Evolutionary conservation across 2,888 invertebrate species (phyloP).

Genomic region (Aethes cnicana): DNA sequence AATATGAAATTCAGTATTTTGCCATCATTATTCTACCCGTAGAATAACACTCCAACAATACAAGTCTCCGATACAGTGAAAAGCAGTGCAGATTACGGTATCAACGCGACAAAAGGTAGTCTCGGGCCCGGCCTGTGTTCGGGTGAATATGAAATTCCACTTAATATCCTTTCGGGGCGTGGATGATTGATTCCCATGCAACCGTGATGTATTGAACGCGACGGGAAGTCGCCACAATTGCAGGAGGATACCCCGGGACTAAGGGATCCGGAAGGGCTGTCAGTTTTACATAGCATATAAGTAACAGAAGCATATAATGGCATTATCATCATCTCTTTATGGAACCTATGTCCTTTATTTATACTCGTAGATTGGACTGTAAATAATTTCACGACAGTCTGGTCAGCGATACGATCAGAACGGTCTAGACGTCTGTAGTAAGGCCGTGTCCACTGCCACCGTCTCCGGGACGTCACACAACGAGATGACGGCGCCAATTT

Average conservation of each 20-base stretch:
- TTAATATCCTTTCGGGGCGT: conserved; percentile 25
- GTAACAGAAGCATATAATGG: no score
- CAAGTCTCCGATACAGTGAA: background rate
- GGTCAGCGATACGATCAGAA: conserved; percentile 18
- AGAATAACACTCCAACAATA: background rate
- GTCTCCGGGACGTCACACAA: background rate
- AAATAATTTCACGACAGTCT: no score
- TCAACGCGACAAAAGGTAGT: conserved; percentile 24
- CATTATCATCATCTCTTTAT: no score
- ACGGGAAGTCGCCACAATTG: conserved; percentile 27
- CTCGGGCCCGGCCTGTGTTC: conserved; percentile 14
- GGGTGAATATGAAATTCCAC: conserved; percentile 32
- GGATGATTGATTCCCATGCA: conserved; percentile 36
- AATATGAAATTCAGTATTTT: background rate
- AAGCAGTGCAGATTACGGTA: conserved; percentile 18
- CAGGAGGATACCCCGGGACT: conserved; percentile 14
- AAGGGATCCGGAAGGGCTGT: conserved; percentile 2
- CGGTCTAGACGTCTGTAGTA: conserved; percentile 7
- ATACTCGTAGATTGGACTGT: no score
- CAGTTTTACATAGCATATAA: no score
- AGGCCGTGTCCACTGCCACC: no score
- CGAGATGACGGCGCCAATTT: background rate
- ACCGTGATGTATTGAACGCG: conserved; percentile 32
- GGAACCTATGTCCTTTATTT: no score
- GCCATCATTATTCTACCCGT: background rate